Conservation (phyloP, 1,140 invertebrate species). For the Cyrtorhinus lividipennis region DNA sequence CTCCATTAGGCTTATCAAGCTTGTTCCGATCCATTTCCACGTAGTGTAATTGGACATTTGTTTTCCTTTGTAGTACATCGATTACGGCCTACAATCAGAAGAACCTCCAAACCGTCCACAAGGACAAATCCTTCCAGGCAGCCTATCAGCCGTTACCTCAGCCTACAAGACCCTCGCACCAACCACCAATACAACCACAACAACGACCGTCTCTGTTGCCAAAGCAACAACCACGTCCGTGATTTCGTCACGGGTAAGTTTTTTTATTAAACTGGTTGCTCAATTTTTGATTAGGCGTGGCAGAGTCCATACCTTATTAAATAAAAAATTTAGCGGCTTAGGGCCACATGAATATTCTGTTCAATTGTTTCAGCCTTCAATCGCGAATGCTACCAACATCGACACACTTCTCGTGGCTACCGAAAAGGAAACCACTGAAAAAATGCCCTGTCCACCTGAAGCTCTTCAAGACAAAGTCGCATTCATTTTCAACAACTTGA, state of each 20-base stretch:
- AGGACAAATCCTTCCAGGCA: constrained; percentile 50
- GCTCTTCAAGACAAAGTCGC: constrained; percentile 86
- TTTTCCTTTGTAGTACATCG: constrained; percentile 50
- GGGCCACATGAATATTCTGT: background rate
- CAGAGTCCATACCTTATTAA: too few species aligned
- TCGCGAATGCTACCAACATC: constrained; percentile 96
- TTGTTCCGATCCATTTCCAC: too few species aligned
- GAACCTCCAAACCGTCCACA: constrained; percentile 72
- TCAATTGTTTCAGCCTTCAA: constrained; percentile 51
- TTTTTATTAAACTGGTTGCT: background rate
- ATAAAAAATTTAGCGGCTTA: too few species aligned
- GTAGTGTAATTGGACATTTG: too few species aligned
- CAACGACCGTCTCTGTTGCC: constrained; percentile 30
- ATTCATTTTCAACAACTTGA: constrained; percentile 98
- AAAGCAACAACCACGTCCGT: constrained; percentile 27
- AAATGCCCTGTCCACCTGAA: constrained; percentile 72
- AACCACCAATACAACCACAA: constrained; percentile 32
- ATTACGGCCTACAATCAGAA: constrained; percentile 69
- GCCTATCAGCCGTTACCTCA: constrained; percentile 33
- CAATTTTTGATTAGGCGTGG: background rate
- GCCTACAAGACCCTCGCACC: constrained; percentile 27
- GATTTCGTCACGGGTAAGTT: constrained; percentile 26
- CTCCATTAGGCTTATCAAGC: too few species aligned
- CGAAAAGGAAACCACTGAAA: constrained; percentile 86
- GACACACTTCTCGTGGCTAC: constrained; percentile 90